A percentile compares a stretch with the other conserved stretches of the same genome.
These are phyloP conservation scores for Lichenostomus cassidix DNA, from an alignment of 2,113 vertebrate species.

Conservation along the genomic window DNA sequence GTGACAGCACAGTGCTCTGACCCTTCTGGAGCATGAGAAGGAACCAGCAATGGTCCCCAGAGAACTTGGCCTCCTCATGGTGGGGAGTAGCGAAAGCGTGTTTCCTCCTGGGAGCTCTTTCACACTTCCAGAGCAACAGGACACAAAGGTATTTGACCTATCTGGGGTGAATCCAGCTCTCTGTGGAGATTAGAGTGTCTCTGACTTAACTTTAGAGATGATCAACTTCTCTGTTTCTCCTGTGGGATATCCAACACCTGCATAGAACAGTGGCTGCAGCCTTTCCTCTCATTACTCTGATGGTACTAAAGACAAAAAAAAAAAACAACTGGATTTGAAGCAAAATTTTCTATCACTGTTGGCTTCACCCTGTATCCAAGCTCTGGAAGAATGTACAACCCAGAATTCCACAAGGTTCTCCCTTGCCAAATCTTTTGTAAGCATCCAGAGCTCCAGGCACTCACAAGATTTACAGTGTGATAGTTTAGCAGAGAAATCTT, in stretches of 20 bases:
- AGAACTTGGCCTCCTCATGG: neutral
- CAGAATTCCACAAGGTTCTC: neutral
- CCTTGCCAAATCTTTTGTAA: neutral
- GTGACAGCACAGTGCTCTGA: neutral
- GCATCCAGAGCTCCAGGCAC: neutral
- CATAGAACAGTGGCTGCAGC: neutral
- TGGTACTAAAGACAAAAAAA: neutral
- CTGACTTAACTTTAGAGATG: neutral
- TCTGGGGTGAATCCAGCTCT: neutral
- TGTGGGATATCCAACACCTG: neutral
- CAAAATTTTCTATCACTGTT: neutral
- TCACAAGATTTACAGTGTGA: neutral
- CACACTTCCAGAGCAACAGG: neutral
- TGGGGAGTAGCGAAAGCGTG: neutral
- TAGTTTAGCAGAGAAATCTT: neutral
- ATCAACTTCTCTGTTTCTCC: neutral
- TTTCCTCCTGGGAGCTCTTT: neutral
- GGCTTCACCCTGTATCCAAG: neutral
- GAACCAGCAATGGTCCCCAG: neutral
- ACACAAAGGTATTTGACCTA: neutral
- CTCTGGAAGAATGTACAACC: neutral
- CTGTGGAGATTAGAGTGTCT: neutral
- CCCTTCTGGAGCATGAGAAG: neutral
- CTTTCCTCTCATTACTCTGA: neutral
- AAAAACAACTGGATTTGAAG: neutral